Evolutionary conservation across 2,888 invertebrate genomes (phyloP).

Genomic region (Osmoderma eremita): DNA sequence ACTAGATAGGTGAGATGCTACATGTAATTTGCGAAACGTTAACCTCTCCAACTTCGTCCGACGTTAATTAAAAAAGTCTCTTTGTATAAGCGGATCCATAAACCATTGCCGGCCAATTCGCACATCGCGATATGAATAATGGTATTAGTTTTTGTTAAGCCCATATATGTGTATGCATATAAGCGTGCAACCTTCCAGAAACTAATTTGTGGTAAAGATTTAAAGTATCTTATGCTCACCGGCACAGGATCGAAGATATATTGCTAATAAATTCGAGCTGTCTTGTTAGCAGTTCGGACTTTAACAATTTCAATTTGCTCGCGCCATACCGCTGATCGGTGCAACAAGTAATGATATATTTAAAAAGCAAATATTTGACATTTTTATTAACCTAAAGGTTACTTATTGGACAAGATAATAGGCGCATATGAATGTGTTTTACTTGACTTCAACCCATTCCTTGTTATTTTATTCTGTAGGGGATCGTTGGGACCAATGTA

Average conservation of each 20-base stretch:
- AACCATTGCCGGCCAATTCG: slow-evolving; percentile 13
- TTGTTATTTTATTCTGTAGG: too few species aligned
- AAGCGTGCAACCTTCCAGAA: slow-evolving; percentile 16
- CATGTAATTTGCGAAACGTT: too few species aligned
- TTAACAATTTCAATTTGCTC: slow-evolving; percentile 33
- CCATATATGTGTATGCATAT: slow-evolving; percentile 2
- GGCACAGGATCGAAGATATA: slow-evolving; percentile 26
- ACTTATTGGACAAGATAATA: slow-evolving; percentile 31
- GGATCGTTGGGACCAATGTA: too few species aligned
- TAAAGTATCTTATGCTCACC: slow-evolving; percentile 7
- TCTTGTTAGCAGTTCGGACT: slow-evolving; percentile 32
- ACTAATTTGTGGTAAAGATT: slow-evolving; percentile 33
- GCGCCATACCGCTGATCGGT: slow-evolving; percentile 5
- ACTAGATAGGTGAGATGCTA: too few species aligned
- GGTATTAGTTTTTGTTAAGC: slow-evolving; percentile 21
- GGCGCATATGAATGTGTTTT: slow-evolving; percentile 3
- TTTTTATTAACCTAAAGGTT: slow-evolving; percentile 33
- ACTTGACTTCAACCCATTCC: too few species aligned
- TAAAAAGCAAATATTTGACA: slow-evolving; percentile 36
- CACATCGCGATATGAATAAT: slow-evolving; percentile 12
- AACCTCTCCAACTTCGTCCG: not conserved
- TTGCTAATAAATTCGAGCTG: slow-evolving; percentile 25
- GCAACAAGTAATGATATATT: slow-evolving; percentile 24
- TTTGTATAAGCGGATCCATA: not conserved
- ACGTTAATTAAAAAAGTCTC: slow-evolving; percentile 17